A percentile compares a stretch with the other conserved stretches of the same genome.
Conservation (phyloP, 1,140 invertebrate species). For the Orchesella cincta region DNA sequence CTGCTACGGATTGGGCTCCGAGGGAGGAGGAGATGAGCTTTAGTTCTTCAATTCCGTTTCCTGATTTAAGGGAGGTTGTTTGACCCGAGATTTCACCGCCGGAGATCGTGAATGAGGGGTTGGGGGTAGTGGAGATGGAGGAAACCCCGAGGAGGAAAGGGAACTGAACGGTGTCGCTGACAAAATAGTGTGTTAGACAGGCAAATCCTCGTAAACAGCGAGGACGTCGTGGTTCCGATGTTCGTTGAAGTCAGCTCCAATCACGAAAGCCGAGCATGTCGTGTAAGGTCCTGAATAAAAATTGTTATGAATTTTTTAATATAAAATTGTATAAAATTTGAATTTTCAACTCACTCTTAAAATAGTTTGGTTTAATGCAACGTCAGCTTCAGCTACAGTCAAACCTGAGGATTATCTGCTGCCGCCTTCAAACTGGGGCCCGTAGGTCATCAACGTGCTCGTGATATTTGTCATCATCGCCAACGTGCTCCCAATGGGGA, state of each 20-base stretch:
- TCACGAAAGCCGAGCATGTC: conserved; percentile 85
- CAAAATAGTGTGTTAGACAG: conserved; percentile 72
- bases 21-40: conserved; percentile 6
- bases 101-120: background rate
- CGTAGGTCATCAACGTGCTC: conserved; percentile 85
- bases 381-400: conserved; percentile 86
- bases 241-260: conserved; percentile 96
- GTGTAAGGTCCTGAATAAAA: conserved; percentile 73
- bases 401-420: conserved; percentile 84
- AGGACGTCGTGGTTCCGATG: conserved; percentile 90
- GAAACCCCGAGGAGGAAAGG: no score
- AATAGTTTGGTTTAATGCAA: conserved; percentile 78
- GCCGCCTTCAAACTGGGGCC: conserved; percentile 90
- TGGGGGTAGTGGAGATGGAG: background rate
- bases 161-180: conserved; percentile 94
- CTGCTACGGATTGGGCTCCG: conserved; percentile 70
- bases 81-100: no score
- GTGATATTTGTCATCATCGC: conserved; percentile 88
- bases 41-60: conserved; percentile 53
- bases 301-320: conserved; percentile 54
- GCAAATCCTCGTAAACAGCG: conserved; percentile 79
- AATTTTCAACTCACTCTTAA: conserved; percentile 68
- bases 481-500: conserved; percentile 90
- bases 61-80: conserved; percentile 30
- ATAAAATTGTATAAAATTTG: conserved; percentile 63